Evolutionary conservation across 1,140 invertebrate species (phyloP), one percentile per base, ranked within the genome.

Genomic region (Drosophila seguyi): DNA sequence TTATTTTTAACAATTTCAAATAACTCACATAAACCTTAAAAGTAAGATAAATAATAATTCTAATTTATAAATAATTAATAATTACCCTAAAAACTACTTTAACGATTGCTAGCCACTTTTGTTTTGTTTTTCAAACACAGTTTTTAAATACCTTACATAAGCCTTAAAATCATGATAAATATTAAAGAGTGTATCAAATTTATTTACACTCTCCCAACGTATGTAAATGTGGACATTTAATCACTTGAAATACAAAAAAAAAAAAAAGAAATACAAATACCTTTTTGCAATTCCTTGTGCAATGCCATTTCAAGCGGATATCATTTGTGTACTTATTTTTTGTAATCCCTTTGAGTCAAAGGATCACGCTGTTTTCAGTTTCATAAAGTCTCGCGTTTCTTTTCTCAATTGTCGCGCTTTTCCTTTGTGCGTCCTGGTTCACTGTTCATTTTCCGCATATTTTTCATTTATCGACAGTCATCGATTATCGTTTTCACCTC

Each of bases 321-420:
- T n/a, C n/a, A 20, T 59, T 25, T 42, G 16, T 29, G 14, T 6
- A 36, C 4, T 20, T 25, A 45, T 18, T 67, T 41, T 13, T 34
- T 20, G 25, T 25, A 41, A 67, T 13, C n/a, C 29, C 29, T 20
- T 68, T 68, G 62, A 55, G 31, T 20, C 62, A 44, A 16, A 14
- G 62, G 66, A 44, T 68, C 34, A 25, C 61, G 4, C 14, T 31
- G 58, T 34, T 39, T 39, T 31, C 66, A n/a, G 62, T 36, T 52
- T 18, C 34, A 58, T 36, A 48, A 68, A 38, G 50, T 75, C 42
- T 55, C 57, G 16, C 20, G n/a, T 74, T 73, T 53, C 71, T 41
- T 42, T 65, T 57, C 61, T 50, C 52, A 57, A 65, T 75, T 75
- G 72, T 75, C 48, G 41, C n/a, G 55, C 45, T 47, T 45, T 76